Percentiles rank a stretch among this genome's conserved stretches.
These are phyloP conservation scores for Luscinia luscinia DNA, from an alignment of 2,797 vertebrate genomes.

Conservation along the genomic window DNA sequence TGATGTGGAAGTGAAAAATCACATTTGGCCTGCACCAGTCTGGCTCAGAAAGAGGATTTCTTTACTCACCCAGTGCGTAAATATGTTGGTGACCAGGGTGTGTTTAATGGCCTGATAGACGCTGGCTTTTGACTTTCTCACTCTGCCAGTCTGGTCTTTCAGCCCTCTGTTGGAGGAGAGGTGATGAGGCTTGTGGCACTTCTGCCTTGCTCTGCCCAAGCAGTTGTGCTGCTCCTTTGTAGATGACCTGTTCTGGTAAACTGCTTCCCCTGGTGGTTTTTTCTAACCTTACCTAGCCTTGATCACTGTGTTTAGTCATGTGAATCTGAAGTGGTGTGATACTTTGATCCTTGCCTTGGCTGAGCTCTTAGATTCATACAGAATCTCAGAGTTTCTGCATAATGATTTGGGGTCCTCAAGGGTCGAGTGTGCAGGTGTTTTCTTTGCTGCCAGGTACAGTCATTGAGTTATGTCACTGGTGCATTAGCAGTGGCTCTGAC, in stretches of 20 bases:
- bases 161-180: not conserved
- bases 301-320: not conserved
- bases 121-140: not conserved
- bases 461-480: not conserved
- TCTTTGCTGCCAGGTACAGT: not conserved
- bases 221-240: not conserved
- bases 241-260: not conserved
- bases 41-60: not conserved
- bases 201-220: not conserved
- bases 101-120: not conserved
- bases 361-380: not conserved
- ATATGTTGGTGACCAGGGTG: not conserved
- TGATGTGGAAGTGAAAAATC: not conserved
- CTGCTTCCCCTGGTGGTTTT: not conserved
- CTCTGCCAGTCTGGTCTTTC: not conserved
- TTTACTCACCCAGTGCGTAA: not conserved
- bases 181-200: not conserved
- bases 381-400: not conserved
- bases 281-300: not conserved
- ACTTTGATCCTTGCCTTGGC: not conserved
- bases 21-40: accelerated
- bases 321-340: not conserved
- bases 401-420: not conserved
- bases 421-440: not conserved
- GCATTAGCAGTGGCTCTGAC: not conserved